Evolutionary conservation across 2,888 invertebrate species (phyloP).

Genomic region (Trachelus stipa): DNA sequence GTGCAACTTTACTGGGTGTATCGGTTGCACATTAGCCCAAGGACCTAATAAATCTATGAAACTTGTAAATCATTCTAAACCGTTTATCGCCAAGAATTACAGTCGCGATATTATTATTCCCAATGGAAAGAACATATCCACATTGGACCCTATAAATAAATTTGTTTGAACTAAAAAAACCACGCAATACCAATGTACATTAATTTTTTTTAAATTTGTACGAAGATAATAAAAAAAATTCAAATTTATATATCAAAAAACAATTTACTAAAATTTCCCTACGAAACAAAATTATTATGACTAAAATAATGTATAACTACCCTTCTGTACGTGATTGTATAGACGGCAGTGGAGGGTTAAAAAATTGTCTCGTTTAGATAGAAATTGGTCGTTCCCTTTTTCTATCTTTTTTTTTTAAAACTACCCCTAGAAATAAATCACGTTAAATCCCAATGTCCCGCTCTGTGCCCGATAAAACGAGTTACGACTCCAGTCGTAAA

Average conservation of each 20-base stretch:
- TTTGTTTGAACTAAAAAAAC: too few relatives aligned
- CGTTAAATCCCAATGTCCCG: slow-evolving; percentile 13
- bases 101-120: too few relatives aligned
- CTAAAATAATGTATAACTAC: background rate
- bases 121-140: too few relatives aligned
- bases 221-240: background rate
- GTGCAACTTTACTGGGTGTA: slow-evolving; percentile 14
- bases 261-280: background rate
- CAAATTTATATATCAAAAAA: too few relatives aligned
- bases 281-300: background rate
- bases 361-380: background rate
- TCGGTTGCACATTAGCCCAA: slow-evolving; percentile 5
- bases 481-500: slow-evolving; percentile 21
- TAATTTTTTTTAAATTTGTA: background rate
- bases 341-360: background rate
- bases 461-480: slow-evolving; percentile 17
- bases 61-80: slow-evolving; percentile 12
- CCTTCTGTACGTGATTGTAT: background rate
- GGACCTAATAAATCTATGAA: slow-evolving; percentile 16
- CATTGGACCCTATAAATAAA: too few relatives aligned
- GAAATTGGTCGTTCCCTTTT: background rate
- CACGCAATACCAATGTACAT: background rate
- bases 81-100: too few relatives aligned
- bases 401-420: slow-evolving; percentile 1
- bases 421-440: slow-evolving; percentile 14